A percentile compares a stretch with the other conserved stretches of the same genome.
Conservation (phyloP, 2,888 invertebrate genomes). For the Drosophila ustulata region DNA sequence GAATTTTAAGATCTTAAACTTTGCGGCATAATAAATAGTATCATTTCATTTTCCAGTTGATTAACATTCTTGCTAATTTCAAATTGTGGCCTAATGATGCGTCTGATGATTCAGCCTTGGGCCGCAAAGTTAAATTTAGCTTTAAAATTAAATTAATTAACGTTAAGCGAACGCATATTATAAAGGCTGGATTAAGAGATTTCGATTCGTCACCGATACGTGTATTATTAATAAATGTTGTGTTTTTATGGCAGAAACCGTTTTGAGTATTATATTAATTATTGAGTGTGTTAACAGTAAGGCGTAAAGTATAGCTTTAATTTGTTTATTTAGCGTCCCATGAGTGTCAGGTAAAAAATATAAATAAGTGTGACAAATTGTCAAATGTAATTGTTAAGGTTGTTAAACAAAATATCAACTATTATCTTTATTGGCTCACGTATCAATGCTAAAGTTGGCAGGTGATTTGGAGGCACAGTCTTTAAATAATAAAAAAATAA, state of each 20-base stretch:
- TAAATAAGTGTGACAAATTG: background rate
- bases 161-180: constrained; percentile 2
- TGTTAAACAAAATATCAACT: background rate
- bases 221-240: constrained; percentile 2
- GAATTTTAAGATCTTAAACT: background rate
- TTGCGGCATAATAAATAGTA: background rate
- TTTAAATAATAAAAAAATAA: too few species aligned
- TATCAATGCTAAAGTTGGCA: background rate
- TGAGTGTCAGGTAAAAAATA: background rate
- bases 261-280: background rate
- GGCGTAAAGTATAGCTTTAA: background rate
- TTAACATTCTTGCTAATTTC: constrained; percentile 37
- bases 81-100: constrained; percentile 39
- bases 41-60: background rate
- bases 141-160: constrained; percentile 34
- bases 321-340: background rate
- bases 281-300: background rate
- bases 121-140: constrained; percentile 7
- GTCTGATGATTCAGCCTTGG: constrained; percentile 13
- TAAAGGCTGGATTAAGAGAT: constrained; percentile 24
- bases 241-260: background rate
- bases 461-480: too few species aligned
- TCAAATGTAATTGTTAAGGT: background rate
- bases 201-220: background rate
- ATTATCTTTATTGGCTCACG: background rate